Evolutionary conservation across 2,888 invertebrate species (phyloP).

Genomic region (Philaethria dido): DNA sequence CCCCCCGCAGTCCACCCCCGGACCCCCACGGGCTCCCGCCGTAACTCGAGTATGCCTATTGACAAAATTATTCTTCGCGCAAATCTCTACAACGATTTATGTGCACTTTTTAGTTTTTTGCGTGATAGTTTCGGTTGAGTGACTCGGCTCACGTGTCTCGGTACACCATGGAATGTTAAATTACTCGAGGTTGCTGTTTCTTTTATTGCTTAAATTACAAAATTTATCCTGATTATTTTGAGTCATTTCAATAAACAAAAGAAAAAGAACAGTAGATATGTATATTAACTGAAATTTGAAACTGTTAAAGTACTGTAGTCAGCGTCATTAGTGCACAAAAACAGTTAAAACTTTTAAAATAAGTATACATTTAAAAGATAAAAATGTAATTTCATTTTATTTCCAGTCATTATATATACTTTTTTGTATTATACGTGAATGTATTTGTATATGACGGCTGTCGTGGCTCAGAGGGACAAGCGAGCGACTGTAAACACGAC

Average conservation of each 20-base stretch:
- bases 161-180: not conserved
- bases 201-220: not conserved
- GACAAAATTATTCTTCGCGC: not conserved
- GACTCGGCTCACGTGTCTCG: not conserved
- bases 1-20: not conserved
- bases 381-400: not conserved
- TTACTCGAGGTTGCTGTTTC: not conserved
- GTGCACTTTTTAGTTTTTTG: constrained; percentile 1
- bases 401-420: no score
- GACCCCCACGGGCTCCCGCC: not conserved
- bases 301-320: not conserved
- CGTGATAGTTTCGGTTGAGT: not conserved
- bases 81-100: not conserved
- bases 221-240: not conserved
- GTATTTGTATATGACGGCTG: no score
- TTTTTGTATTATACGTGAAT: no score
- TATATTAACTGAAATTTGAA: not conserved
- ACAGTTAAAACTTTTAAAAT: not conserved
- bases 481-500: no score
- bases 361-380: not conserved
- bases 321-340: not conserved
- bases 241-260: not conserved
- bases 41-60: not conserved
- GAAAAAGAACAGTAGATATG: not conserved
- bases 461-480: no score